Evolutionary conservation across 2,797 vertebrate species (phyloP), one percentile per base, ranked within the genome.

Genomic region (Malacoctenus gilli): DNA sequence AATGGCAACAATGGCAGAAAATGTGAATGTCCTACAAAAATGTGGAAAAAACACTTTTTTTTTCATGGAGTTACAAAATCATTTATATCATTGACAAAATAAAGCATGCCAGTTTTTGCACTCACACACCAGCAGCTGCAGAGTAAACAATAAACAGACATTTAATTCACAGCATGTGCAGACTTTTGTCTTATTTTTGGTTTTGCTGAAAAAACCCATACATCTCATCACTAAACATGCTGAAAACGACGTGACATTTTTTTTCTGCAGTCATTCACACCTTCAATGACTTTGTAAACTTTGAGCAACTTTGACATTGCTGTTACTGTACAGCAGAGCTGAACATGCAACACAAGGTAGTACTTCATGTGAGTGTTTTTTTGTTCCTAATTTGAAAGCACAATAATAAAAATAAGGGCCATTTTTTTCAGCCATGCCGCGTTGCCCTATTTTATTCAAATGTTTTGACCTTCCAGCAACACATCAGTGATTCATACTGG

Each of bases 401-500:
- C 38, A 38, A n/a, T 6, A 11, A 1, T 28, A 53, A 36, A 64
- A 52, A n/a, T n/a, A n/a, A n/a, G n/a, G n/a, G n/a, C 22, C 14
- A 21, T 43, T 2, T 18, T 67, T 49, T 36, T 23, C 52, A 60
- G 4, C 5, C 18, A 8, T 64, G 58, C 46, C 41, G 36, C 47
- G 21, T 21, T 38, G 59, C 48, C 60, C 68, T 53, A 46, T 47
- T 69, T 68, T 25, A 71, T 65, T 40, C 38, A 34, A 60, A 40
- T 5, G 9, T 57, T 72, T 61, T 74, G 73, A 72, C 71, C 48
- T 56, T 56, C 58, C 62, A 52, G 70, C 57, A 48, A 63, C 69
- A 73, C 77, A 75, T 66, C 47, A 75, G 44, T 80, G 69, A 80
- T 79, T 85, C 66, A 68, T 80, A 77, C 72, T 55, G 59, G 16